Conservation (phyloP, 2,797 vertebrate genomes). For the Gallinago stenura region DNA sequence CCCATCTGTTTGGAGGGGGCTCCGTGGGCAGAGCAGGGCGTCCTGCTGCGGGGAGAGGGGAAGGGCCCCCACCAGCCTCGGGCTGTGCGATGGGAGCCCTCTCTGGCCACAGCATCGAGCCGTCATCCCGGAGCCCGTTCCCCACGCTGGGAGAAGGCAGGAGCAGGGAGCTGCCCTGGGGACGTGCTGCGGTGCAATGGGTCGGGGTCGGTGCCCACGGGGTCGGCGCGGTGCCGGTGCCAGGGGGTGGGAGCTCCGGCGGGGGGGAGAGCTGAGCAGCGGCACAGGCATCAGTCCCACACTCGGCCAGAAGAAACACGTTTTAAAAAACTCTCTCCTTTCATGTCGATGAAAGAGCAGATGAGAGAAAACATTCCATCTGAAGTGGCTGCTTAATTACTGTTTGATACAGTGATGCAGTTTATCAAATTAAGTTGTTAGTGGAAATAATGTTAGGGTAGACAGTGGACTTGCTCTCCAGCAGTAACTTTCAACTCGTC, state of each 20-base stretch:
- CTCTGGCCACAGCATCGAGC: accelerated
- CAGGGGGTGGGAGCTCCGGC: background rate
- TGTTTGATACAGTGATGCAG: background rate
- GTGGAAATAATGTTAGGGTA: background rate
- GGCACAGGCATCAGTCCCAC: accelerated
- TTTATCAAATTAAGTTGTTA: background rate
- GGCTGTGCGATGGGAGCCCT: background rate
- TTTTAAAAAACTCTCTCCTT: background rate
- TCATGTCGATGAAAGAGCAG: constrained; percentile 10
- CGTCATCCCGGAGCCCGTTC: background rate
- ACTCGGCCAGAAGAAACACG: background rate
- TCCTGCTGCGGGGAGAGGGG: background rate
- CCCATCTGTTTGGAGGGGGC: background rate
- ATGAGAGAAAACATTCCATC: constrained; percentile 1
- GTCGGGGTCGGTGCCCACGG: accelerated
- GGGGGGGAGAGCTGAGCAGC: accelerated
- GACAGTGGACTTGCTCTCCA: background rate
- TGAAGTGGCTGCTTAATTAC: constrained; percentile 7
- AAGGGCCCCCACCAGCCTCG: background rate
- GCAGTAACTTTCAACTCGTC: background rate
- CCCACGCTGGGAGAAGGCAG: background rate
- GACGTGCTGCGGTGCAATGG: accelerated
- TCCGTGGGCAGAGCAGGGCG: accelerated
- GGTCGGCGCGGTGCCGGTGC: accelerated
- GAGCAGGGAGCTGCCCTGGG: accelerated